Percentiles rank a stretch among this genome's conserved stretches.
phyloP scores from a whole-genome alignment of 2,797 vertebrate genomes.

The Geotrypetes seraphini region DNA sequence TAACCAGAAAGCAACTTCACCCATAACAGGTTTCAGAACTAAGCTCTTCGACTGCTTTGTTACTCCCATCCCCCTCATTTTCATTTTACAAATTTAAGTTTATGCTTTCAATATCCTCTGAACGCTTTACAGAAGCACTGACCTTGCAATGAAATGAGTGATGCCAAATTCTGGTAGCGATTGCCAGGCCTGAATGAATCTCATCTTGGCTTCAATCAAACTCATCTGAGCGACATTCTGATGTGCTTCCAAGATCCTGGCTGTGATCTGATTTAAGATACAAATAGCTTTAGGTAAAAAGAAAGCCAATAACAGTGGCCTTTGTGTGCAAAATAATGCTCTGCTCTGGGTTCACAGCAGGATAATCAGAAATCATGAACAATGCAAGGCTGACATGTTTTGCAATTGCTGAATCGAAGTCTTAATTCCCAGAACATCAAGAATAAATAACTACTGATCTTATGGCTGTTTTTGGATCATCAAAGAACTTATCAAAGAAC shows the following conservation, averaged over 20 bases:
- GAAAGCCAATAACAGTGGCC: not conserved
- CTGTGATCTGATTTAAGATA: slow-evolving; percentile 71
- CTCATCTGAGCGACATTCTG: slow-evolving; percentile 98
- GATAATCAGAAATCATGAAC: not conserved
- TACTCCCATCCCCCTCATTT: too few relatives aligned
- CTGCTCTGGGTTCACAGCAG: too few relatives aligned
- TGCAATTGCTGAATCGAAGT: not conserved
- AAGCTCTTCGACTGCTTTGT: too few relatives aligned
- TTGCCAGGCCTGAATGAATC: slow-evolving; percentile 96
- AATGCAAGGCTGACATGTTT: accelerated
- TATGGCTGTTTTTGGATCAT: too few relatives aligned
- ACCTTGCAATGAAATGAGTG: slow-evolving; percentile 94
- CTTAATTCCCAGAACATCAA: not conserved
- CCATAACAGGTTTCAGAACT: too few relatives aligned
- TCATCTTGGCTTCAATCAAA: slow-evolving; percentile 96
- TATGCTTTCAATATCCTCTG: not conserved
- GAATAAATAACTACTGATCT: not conserved
- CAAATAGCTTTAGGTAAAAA: not conserved
- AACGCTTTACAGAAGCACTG: slow-evolving; percentile 10
- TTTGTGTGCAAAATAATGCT: not conserved
- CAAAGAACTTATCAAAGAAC: too few relatives aligned
- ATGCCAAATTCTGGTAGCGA: slow-evolving; percentile 94
- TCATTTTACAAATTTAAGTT: too few relatives aligned
- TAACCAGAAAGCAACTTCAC: too few relatives aligned
- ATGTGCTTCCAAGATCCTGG: slow-evolving; percentile 92